Base-by-base conservation (phyloP, 2,113 vertebrate genomes). In the Aleadryas rufinucha region DNA sequence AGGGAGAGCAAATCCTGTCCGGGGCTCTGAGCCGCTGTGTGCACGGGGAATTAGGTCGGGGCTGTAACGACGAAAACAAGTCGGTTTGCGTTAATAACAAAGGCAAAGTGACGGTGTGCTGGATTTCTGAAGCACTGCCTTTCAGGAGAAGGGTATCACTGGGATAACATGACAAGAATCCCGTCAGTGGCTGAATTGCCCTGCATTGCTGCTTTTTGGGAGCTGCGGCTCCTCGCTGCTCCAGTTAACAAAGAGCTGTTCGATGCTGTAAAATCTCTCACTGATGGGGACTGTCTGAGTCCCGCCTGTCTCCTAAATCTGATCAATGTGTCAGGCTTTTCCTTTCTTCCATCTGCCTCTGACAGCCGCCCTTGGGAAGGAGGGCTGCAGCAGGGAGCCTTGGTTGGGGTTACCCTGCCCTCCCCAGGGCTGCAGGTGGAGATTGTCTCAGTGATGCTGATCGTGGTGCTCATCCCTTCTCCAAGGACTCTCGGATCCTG, bases 61-160 rank as follows among this genome's bases (percentile, higher is more conserved):
- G 89, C 94, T 78, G 54, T 50, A 90, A 72, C 1, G 44, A 91
- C 91, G 71, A 79, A 97, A 95, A 92, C 87, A 97, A 97, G 92
- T 86, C 77, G 69, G 89, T 83, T 72, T 88, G 78, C 1, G 24
- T 96, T 92, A 96, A 68, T 96, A 93, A 91, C 86, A 87, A 85
- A 96, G 45, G 87, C 56, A 61, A 89, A 94, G 91, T 59, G 93
- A 89, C 76, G 91, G 90, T 71, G 83, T 4, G 10, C 74, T 89
- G 83, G 83, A 79, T 93, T 96, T 93, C 79, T 70, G 7, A 79
- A 91, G 93, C 74, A 2, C 59, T 84, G 82, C 83, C 64, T 95
- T 96, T 95, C 82, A 69, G 16, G 90, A 47, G 80, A 70, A 84
- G 80, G 70, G 61, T 57, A 75, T 94, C 79, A 53, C 59, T 85